These are phyloP conservation scores for Saccostrea glomerata DNA, from an alignment of 1,140 invertebrate species.

Conservation along the genomic window DNA sequence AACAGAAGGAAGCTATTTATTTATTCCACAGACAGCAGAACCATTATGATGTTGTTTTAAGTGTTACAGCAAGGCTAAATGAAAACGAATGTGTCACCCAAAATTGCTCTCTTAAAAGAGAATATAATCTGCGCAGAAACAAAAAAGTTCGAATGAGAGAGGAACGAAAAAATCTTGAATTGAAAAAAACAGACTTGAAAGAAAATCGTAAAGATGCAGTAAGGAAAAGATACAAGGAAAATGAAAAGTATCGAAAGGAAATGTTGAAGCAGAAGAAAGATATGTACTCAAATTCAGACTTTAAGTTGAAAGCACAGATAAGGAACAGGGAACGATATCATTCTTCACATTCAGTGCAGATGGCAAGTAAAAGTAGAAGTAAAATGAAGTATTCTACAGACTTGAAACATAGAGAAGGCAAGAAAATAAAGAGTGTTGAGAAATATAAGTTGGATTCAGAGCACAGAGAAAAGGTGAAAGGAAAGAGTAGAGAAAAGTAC, in stretches of 20 bases:
- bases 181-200: background rate
- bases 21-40: background rate
- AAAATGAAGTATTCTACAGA: too few relatives aligned
- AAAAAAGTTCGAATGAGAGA: background rate
- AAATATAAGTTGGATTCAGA: constrained; percentile 19
- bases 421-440: background rate
- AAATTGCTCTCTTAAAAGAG: background rate
- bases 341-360: too few relatives aligned
- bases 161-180: too few relatives aligned
- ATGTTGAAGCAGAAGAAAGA: background rate
- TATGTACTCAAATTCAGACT: background rate
- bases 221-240: background rate
- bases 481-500: background rate
- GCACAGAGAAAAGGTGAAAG: constrained; percentile 24
- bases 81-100: background rate
- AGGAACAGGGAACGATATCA: background rate
- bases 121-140: background rate
- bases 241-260: background rate
- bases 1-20: background rate
- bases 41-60: background rate
- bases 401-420: background rate
- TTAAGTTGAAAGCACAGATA: background rate
- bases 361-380: too few relatives aligned
- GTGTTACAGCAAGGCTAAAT: background rate
- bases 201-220: background rate